Percentiles rank a stretch among this genome's conserved stretches.
Conservation (phyloP, 2,888 invertebrate genomes). For the Machimus rusticus region DNA sequence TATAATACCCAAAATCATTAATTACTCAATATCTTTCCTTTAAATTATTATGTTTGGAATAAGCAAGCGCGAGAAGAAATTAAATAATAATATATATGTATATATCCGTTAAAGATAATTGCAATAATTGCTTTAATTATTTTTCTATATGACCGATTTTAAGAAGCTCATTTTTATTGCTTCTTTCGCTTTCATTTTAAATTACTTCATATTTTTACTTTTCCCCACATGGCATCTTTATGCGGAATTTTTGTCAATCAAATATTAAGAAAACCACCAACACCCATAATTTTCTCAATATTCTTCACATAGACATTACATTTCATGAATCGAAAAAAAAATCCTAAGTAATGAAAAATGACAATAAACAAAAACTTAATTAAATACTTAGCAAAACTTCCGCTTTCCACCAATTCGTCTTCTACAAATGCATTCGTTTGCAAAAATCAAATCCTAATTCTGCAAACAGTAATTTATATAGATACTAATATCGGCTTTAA, state of each 20-base stretch:
- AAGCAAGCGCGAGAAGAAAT: neutral
- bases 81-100: neutral
- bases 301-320: neutral
- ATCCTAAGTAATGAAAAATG: neutral
- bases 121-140: neutral
- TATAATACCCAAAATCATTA: neutral
- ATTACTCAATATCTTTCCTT: neutral
- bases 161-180: neutral
- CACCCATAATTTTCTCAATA: neutral
- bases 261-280: neutral
- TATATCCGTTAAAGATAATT: neutral
- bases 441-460: neutral
- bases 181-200: neutral
- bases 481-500: neutral
- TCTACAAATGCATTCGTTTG: too few relatives aligned
- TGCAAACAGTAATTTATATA: neutral
- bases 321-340: neutral
- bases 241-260: neutral
- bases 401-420: neutral
- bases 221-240: neutral
- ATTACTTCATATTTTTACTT: neutral
- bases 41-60: neutral
- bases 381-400: neutral
- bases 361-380: neutral
- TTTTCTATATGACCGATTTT: neutral